Percentiles rank a stretch among this genome's conserved stretches.
phyloP scores from a whole-genome alignment of 2,113 vertebrate genomes.

The Calonectris borealis region DNA sequence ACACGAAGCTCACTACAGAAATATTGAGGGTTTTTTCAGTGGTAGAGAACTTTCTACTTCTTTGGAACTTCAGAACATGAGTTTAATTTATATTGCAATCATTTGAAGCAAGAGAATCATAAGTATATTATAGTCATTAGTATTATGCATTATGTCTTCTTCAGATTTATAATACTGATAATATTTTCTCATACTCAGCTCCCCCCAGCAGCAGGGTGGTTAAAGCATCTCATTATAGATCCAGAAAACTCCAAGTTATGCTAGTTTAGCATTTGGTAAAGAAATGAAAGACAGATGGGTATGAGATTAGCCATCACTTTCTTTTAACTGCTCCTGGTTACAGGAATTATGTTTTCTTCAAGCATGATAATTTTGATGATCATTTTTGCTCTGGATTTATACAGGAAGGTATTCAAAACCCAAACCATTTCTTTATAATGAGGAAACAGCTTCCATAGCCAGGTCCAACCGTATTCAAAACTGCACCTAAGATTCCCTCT shows the following conservation, averaged over 20 bases:
- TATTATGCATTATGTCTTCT: neutral
- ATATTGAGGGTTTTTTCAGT: neutral
- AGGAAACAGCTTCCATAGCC: neutral
- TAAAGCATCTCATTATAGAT: neutral
- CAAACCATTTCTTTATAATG: neutral
- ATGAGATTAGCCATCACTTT: neutral
- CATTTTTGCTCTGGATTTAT: neutral
- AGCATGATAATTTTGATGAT: neutral
- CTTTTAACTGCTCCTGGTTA: neutral
- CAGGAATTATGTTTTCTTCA: neutral
- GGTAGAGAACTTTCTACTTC: neutral
- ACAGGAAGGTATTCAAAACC: neutral
- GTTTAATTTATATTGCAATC: neutral
- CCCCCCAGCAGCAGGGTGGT: accelerated
- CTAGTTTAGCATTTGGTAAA: neutral
- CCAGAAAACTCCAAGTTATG: neutral
- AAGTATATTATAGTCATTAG: neutral
- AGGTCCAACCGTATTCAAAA: neutral
- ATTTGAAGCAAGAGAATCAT: neutral
- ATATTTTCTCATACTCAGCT: neutral
- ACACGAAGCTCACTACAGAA: neutral
- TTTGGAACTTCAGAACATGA: neutral
- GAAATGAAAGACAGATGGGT: neutral
- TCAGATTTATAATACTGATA: neutral
- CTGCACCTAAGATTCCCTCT: neutral